Evolutionary conservation across 1,140 invertebrate species (phyloP).

Genomic region (Trichoplusia ni): DNA sequence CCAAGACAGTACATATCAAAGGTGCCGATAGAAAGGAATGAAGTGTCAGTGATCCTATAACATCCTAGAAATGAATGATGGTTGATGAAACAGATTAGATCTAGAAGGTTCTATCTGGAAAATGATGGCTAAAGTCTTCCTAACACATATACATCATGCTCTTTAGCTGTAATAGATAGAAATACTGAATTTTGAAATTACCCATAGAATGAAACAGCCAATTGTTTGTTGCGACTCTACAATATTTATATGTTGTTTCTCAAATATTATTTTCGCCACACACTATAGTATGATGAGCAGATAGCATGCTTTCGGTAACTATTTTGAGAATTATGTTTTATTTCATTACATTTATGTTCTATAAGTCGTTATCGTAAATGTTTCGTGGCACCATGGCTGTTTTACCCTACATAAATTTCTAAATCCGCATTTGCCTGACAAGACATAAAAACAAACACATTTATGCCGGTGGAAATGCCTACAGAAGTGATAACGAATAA

Average conservation of each 20-base stretch:
- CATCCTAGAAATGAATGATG: constrained; percentile 18
- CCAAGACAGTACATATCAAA: constrained; percentile 41
- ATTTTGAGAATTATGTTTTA: too few relatives aligned
- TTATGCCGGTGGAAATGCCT: constrained; percentile 55
- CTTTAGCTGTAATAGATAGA: constrained; percentile 49
- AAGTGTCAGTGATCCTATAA: constrained; percentile 38
- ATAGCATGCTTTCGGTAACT: too few relatives aligned
- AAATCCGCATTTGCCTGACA: constrained; percentile 43
- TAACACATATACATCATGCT: constrained; percentile 73
- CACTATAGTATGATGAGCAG: too few relatives aligned
- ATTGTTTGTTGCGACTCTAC: too few relatives aligned
- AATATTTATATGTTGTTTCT: too few relatives aligned
- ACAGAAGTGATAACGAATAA: constrained; percentile 59
- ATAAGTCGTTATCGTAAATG: background rate
- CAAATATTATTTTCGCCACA: too few relatives aligned
- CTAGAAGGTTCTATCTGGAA: constrained; percentile 25
- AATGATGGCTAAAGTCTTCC: constrained; percentile 42
- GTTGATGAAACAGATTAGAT: constrained; percentile 9
- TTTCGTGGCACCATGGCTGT: constrained; percentile 15
- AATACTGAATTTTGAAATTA: constrained; percentile 44
- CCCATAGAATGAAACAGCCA: constrained; percentile 8
- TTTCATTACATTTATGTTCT: background rate
- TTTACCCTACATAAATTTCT: constrained; percentile 28
- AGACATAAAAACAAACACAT: constrained; percentile 57
- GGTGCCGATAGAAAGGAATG: constrained; percentile 41